A percentile compares a stretch with the other conserved stretches of the same genome.
Conservation (phyloP, 1,140 invertebrate species). For the Drosophila funebris region DNA sequence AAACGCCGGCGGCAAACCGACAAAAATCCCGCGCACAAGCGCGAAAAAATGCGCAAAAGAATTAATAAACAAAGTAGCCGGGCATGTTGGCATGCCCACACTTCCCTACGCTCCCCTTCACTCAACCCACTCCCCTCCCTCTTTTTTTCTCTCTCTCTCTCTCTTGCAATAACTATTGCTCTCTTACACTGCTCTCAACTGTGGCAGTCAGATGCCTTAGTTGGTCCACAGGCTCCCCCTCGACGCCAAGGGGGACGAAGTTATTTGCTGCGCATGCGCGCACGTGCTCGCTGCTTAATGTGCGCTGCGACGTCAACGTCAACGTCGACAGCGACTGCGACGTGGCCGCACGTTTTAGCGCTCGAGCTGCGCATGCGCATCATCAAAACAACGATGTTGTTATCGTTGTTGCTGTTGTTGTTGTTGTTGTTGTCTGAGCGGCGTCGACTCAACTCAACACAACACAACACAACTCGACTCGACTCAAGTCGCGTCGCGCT, state of each 20-base stretch:
- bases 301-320: conserved; percentile 39
- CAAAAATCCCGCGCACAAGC: conserved; percentile 56
- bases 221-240: conserved; percentile 25
- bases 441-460: not conserved
- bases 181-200: not conserved
- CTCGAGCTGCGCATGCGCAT: conserved; percentile 71
- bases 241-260: conserved; percentile 46
- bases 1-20: conserved; percentile 55
- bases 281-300: conserved; percentile 77
- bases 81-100: conserved; percentile 69
- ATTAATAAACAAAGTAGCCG: conserved; percentile 80
- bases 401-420: conserved; percentile 11
- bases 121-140: not conserved
- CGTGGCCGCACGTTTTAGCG: conserved; percentile 75
- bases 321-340: conserved; percentile 38
- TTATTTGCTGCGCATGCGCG: conserved; percentile 80
- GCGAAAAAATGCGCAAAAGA: conserved; percentile 81
- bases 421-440: conserved; percentile 6
- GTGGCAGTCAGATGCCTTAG: not conserved
- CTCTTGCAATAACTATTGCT: not conserved
- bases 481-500: not conserved
- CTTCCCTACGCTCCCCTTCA: not conserved
- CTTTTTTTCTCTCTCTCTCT: not conserved
- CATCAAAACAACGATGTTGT: conserved; percentile 57
- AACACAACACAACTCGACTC: too few species aligned